A percentile compares a stretch with the other conserved stretches of the same genome.
Evolutionary conservation across 1,140 invertebrate genomes (phyloP).

Genomic region (Orchestia grillus): DNA sequence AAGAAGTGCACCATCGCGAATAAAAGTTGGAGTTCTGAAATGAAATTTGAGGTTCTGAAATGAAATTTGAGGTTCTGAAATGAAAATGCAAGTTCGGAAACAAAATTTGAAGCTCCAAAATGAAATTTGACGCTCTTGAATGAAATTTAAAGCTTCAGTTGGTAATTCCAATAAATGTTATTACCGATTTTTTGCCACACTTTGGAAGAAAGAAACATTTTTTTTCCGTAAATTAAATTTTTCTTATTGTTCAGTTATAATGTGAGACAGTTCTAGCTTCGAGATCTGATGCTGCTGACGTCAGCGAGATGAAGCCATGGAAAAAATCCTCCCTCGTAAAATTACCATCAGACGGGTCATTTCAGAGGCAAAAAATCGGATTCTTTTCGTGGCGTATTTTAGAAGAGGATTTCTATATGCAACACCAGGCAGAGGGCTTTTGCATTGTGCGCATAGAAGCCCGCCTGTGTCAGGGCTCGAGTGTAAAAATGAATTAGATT

Average conservation of each 20-base stretch:
- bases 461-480: neutral
- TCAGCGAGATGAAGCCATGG: neutral
- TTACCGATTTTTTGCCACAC: neutral
- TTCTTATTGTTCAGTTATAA: neutral
- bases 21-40: no score
- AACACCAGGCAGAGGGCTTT: neutral
- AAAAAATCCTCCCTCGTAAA: slow-evolving; percentile 30
- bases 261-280: neutral
- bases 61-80: no score
- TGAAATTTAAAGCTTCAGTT: no score
- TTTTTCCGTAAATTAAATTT: neutral
- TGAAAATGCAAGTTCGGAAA: no score
- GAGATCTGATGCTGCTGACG: slow-evolving; percentile 11
- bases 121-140: no score
- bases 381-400: neutral
- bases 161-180: neutral
- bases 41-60: no score
- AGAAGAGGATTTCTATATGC: neutral
- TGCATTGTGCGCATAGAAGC: neutral
- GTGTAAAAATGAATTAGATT: neutral
- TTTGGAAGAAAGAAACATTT: neutral
- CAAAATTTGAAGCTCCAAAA: no score
- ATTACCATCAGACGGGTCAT: neutral
- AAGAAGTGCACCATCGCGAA: no score
- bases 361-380: neutral